Evolutionary conservation across 2,888 invertebrate genomes (phyloP).

Genomic region (Cinara cedri): DNA sequence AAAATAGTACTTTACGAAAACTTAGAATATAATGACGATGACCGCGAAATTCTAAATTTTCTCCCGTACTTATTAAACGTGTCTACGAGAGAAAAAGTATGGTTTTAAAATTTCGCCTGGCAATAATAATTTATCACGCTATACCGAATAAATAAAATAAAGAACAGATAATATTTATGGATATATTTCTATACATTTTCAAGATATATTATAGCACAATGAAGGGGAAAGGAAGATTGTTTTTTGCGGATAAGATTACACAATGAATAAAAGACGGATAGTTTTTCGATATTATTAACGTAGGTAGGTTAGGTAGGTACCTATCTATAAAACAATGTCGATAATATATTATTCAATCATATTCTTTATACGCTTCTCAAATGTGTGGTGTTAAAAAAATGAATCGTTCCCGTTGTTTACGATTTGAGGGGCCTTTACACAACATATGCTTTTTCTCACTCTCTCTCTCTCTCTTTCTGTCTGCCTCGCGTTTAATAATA

Average conservation of each 20-base stretch:
- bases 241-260: not conserved
- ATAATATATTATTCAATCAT: too few relatives aligned
- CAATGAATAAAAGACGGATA: not conserved
- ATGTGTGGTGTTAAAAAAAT: too few relatives aligned
- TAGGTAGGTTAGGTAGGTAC: not conserved
- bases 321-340: too few relatives aligned
- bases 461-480: too few relatives aligned
- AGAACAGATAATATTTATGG: not conserved
- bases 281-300: not conserved
- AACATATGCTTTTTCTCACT: too few relatives aligned
- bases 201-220: not conserved
- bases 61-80: too few relatives aligned
- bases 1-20: not conserved
- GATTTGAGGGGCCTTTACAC: too few relatives aligned
- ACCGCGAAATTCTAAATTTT: too few relatives aligned
- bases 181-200: not conserved
- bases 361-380: too few relatives aligned
- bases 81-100: not conserved
- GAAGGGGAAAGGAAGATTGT: not conserved
- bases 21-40: too few relatives aligned
- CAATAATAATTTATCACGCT: not conserved
- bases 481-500: too few relatives aligned
- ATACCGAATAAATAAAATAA: not conserved
- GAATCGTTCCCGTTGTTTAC: too few relatives aligned
- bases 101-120: conserved; percentile 4